phyloP scores from a whole-genome alignment of 1,140 invertebrate species.

The Phymorhynchus buccinoides region DNA sequence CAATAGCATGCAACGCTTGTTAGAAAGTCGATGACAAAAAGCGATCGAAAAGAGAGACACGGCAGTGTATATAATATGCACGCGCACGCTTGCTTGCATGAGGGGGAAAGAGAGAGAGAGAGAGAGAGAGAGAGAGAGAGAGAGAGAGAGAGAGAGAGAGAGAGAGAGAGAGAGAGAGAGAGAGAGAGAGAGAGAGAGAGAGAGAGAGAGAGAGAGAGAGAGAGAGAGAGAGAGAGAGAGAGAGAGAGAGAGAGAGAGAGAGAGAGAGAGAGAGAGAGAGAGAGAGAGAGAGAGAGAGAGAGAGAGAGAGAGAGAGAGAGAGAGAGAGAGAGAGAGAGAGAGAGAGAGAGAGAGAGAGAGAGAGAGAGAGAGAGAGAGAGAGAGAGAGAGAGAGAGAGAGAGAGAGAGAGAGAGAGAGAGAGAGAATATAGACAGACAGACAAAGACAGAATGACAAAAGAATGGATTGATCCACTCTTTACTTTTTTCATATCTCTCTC shows the following conservation, averaged over 20 bases:
- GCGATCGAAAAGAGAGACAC: background rate
- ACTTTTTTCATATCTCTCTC: background rate
- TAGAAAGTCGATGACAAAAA: background rate
- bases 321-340: constrained; percentile 36
- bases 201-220: constrained; percentile 40
- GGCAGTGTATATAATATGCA: background rate
- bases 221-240: constrained; percentile 42
- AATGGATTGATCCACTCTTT: background rate
- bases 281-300: background rate
- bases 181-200: constrained; percentile 33
- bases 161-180: constrained; percentile 41
- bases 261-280: constrained; percentile 24
- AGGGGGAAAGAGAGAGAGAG: constrained; percentile 34
- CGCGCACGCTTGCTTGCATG: too few species aligned
- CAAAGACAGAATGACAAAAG: constrained; percentile 31
- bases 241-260: constrained; percentile 40
- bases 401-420: constrained; percentile 45
- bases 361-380: constrained; percentile 20
- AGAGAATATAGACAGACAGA: constrained; percentile 31
- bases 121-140: constrained; percentile 43
- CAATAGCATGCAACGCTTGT: background rate
- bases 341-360: constrained; percentile 34
- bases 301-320: constrained; percentile 19
- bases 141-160: constrained; percentile 42
- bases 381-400: constrained; percentile 42